These are phyloP conservation scores for Oligia fasciuncula DNA, from an alignment of 2,888 invertebrate genomes.

Conservation along the genomic window DNA sequence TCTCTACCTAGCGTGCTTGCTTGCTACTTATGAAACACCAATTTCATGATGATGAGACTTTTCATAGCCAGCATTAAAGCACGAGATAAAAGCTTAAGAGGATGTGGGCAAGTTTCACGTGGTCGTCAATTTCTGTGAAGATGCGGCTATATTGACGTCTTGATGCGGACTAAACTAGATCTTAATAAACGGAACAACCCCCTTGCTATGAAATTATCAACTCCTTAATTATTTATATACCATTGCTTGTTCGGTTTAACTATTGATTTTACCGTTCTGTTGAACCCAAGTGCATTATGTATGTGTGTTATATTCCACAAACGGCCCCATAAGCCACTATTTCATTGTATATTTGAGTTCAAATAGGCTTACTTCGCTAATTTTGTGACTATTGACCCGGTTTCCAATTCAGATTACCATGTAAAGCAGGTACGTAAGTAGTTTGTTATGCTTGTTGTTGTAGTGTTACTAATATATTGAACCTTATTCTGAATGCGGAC, in stretches of 20 bases:
- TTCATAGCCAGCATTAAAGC: conserved; percentile 11
- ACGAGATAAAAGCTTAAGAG: conserved; percentile 14
- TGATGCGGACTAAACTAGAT: conserved; percentile 40
- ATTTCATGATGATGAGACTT: conserved; percentile 7
- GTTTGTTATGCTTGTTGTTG: conserved; percentile 39
- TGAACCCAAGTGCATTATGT: conserved; percentile 67
- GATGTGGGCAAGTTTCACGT: conserved; percentile 8
- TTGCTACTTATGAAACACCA: not conserved
- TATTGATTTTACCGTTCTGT: conserved; percentile 79
- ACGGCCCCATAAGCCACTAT: conserved; percentile 56
- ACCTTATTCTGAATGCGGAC: not conserved
- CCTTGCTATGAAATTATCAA: conserved; percentile 58
- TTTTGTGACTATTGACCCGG: conserved; percentile 65
- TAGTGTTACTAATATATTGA: conserved; percentile 28
- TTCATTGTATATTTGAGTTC: conserved; percentile 61
- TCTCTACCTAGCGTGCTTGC: not conserved
- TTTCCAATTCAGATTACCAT: conserved; percentile 60
- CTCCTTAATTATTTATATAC: conserved; percentile 74
- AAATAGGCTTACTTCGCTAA: conserved; percentile 62
- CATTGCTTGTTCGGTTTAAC: conserved; percentile 68
- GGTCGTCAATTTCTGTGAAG: conserved; percentile 19
- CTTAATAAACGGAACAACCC: conserved; percentile 56
- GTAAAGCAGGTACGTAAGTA: conserved; percentile 59
- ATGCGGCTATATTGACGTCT: conserved; percentile 48
- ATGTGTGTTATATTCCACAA: conserved; percentile 59